A percentile compares a stretch with the other conserved stretches of the same genome.
These are phyloP conservation scores for Prostheceraeus crozeri DNA, from an alignment of 2,888 invertebrate genomes.

Conservation along the genomic window DNA sequence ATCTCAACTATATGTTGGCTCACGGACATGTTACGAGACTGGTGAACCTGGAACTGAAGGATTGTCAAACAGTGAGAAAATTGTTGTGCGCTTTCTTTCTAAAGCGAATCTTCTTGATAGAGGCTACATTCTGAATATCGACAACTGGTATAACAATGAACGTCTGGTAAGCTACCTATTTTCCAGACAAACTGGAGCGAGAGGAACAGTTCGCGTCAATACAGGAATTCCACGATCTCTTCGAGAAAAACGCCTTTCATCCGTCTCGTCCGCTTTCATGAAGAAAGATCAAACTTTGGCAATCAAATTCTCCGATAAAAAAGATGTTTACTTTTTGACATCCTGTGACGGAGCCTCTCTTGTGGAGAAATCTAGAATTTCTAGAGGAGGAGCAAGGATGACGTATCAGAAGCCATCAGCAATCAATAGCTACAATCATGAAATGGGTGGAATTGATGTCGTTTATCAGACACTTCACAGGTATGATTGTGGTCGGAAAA, in stretches of 20 bases:
- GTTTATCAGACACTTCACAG: too few relatives aligned
- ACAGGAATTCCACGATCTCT: slow-evolving; percentile 1
- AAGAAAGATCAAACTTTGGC: neutral
- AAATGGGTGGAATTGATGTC: neutral
- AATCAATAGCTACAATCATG: neutral
- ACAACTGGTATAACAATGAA: slow-evolving; percentile 12
- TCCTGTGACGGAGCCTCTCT: neutral
- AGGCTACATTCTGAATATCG: slow-evolving; percentile 23
- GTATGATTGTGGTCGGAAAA: too few relatives aligned
- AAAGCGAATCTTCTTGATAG: slow-evolving; percentile 8
- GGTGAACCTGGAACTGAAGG: neutral
- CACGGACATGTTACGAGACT: neutral
- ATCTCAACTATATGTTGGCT: slow-evolving; percentile 4
- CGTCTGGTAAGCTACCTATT: slow-evolving; percentile 10
- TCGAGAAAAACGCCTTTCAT: neutral
- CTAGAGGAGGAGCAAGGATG: neutral
- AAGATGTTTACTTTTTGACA: slow-evolving; percentile 16
- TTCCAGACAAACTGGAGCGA: slow-evolving; percentile 5
- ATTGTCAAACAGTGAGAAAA: neutral
- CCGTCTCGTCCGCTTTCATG: slow-evolving; percentile 10
- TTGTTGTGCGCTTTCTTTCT: slow-evolving; percentile 15
- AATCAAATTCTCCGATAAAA: slow-evolving; percentile 8
- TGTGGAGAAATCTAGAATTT: slow-evolving; percentile 15
- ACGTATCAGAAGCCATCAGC: neutral
- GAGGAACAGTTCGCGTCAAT: slow-evolving; percentile 5